Conservation (phyloP, 2,797 vertebrate species). For the Yasuhikotakia modesta region DNA sequence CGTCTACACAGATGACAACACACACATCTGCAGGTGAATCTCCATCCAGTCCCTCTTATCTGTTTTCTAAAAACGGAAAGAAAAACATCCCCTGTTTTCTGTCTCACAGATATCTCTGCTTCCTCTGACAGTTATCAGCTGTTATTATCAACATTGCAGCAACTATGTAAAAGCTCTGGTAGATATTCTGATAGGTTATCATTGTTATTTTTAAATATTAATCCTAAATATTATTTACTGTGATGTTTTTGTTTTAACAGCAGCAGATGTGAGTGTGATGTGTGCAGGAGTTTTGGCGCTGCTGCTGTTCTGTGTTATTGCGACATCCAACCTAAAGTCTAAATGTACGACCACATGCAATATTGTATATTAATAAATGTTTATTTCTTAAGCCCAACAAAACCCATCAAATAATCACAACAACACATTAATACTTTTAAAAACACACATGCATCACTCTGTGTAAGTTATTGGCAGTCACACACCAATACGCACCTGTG, state of each 20-base stretch:
- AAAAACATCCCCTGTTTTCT: too few species aligned
- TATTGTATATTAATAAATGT: not conserved
- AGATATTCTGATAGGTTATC: not conserved
- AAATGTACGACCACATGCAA: not conserved
- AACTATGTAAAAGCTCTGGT: too few species aligned
- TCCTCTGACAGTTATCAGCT: too few species aligned
- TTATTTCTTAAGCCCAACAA: not conserved
- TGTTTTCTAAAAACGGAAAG: too few species aligned
- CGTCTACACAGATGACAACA: too few species aligned
- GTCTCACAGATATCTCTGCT: too few species aligned
- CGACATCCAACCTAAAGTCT: not conserved
- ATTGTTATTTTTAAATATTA: not conserved
- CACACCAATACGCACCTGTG: not conserved
- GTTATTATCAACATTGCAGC: too few species aligned
- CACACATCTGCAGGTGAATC: too few species aligned
- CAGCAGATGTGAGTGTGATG: not conserved
- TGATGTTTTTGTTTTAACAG: constrained; percentile 2
- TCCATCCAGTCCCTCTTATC: too few species aligned
- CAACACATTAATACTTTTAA: not conserved
- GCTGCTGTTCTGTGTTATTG: not conserved
- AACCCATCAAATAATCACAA: not conserved
- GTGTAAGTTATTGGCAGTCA: not conserved
- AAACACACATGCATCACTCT: not conserved
- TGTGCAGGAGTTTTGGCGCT: not conserved
- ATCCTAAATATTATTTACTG: too few species aligned